Evolutionary conservation across 2,113 vertebrate species (phyloP), one percentile per base, ranked within the genome.

Genomic region (Seriola aureovittata): DNA sequence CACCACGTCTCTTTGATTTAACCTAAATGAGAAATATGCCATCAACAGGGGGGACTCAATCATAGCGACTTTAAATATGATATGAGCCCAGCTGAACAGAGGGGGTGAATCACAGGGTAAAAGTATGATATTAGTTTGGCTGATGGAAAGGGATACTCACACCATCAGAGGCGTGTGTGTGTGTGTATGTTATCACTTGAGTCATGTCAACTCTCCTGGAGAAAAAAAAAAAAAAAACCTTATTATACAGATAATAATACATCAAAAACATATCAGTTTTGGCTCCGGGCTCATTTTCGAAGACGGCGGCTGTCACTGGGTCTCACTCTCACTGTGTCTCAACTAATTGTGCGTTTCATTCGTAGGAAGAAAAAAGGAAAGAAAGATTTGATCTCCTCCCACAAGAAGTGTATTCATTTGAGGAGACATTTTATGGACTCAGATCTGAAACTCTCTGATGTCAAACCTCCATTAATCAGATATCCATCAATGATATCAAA

Each of bases 11-110:
- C 84, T 80, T 91, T 94, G 88, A 94, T 95, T 95, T 92, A 89
- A 86, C 86, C 79, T 78, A 90, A 94, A 94, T 93, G 93, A 94
- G 91, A 94, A 95, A 93, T 90, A 91, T 92, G 91, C 93, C 91
- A 92, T 91, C 87, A 82, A 78, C 69, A 42, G 83, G 58, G 80
- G 83, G 85, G 82, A 72, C 80, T 89, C 91, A 92, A 92, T 95
- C 89, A 93, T 78, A 64, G 65, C n/a, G 72, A 84, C 82, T 92
- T 89, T 90, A 93, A 88, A 91, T 91, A 90, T 92, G 90, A 92
- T 93, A 89, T 71, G 83, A 88, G 91, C 67, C 84, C 50, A 52
- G 81, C 85, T 69, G 88, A 89, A 90, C 82, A 67, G 82, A 91
- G 89, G 80, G 78, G 85, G 84, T 80, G 89, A 89, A 91, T 90